Conservation (phyloP, 2,797 vertebrate genomes). For the Alfaro cultratus region DNA sequence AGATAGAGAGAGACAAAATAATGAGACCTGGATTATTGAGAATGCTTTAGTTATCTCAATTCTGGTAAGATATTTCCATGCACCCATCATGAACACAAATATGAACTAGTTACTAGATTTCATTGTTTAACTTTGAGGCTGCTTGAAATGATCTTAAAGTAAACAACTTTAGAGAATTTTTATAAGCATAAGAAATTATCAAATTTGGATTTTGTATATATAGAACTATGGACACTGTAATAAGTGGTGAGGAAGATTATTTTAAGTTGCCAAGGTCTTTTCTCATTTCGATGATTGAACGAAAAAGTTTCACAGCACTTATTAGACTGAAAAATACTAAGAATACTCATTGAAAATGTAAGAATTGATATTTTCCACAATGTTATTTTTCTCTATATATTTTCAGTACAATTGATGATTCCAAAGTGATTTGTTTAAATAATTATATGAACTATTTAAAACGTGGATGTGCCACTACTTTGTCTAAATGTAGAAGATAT, state of each 20-base stretch:
- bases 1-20: too few relatives aligned
- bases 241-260: neutral
- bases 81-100: neutral
- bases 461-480: too few relatives aligned
- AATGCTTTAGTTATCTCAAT: slow-evolving; percentile 8
- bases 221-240: neutral
- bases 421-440: neutral
- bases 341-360: neutral
- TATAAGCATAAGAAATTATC: neutral
- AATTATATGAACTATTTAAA: too few relatives aligned
- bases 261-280: neutral
- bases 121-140: neutral
- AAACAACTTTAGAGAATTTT: neutral
- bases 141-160: neutral
- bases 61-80: neutral
- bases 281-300: neutral
- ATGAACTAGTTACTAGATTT: neutral
- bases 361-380: neutral
- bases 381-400: too few relatives aligned
- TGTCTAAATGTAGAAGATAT: too few relatives aligned
- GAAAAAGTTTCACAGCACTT: neutral
- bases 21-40: neutral
- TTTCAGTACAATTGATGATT: neutral
- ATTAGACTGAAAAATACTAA: neutral
- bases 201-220: neutral